phyloP scores from a whole-genome alignment of 2,113 vertebrate species.

The Oryzias celebensis region DNA sequence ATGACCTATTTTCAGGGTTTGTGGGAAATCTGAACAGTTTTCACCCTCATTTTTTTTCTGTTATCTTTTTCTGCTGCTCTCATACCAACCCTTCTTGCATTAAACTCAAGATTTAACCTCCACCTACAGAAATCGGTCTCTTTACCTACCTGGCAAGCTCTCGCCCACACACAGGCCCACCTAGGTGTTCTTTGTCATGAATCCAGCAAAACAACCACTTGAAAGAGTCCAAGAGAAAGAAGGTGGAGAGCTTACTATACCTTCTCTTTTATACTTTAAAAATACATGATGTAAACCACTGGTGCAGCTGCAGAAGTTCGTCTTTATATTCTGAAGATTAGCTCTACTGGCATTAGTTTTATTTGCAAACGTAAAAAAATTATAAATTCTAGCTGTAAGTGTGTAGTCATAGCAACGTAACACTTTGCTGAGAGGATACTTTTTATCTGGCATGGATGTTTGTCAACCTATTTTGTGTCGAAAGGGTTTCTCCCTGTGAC shows the following conservation, averaged over 20 bases:
- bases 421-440: constrained; percentile 53
- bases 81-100: constrained; percentile 36
- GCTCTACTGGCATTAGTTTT: constrained; percentile 23
- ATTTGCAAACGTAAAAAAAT: constrained; percentile 63
- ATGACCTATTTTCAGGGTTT: constrained; percentile 9
- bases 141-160: constrained; percentile 54
- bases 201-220: constrained; percentile 26
- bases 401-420: constrained; percentile 68
- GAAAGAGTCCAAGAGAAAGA: not conserved
- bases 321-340: constrained; percentile 33
- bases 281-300: constrained; percentile 28
- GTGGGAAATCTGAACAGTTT: constrained; percentile 9
- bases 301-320: constrained; percentile 8
- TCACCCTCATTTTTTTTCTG: constrained; percentile 12
- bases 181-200: constrained; percentile 35
- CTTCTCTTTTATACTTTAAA: constrained; percentile 16
- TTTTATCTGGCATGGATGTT: constrained; percentile 52
- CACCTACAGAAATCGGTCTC: constrained; percentile 54
- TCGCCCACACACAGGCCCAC: constrained; percentile 53
- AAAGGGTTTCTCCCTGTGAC: constrained; percentile 37
- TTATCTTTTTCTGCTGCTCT: constrained; percentile 9
- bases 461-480: constrained; percentile 40
- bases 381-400: constrained; percentile 62
- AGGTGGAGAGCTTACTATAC: constrained; percentile 21
- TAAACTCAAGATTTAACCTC: constrained; percentile 59